These are phyloP conservation scores for Apodemus agrarius DNA, from an alignment of 2,797 vertebrate genomes.

Conservation along the genomic window DNA sequence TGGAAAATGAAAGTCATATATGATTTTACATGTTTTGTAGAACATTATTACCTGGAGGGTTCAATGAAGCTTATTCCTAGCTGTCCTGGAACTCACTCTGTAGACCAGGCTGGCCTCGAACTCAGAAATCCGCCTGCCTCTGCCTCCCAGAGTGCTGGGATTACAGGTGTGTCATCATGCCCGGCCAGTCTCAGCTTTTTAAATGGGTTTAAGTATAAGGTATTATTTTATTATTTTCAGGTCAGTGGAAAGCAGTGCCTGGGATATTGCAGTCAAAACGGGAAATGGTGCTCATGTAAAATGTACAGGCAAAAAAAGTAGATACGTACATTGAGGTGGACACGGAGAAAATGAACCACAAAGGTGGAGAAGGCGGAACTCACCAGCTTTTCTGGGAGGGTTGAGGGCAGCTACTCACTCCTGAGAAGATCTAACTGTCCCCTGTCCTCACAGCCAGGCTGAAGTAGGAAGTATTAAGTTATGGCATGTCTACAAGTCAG, in stretches of 20 bases:
- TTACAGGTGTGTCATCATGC: too few relatives aligned
- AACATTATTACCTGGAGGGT: background rate
- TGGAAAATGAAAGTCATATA: background rate
- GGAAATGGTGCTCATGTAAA: background rate
- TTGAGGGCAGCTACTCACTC: background rate
- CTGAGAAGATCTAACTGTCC: background rate
- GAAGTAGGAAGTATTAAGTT: background rate
- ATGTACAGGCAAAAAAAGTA: background rate
- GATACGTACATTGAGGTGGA: background rate
- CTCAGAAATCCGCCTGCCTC: too few relatives aligned
- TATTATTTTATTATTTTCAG: slow-evolving; percentile 49
- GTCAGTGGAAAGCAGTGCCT: background rate
- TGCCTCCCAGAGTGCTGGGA: too few relatives aligned
- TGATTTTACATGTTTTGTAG: background rate
- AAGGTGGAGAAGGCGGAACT: background rate
- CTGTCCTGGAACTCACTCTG: too few relatives aligned
- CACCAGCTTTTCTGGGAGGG: background rate
- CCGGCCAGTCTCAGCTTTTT: background rate
- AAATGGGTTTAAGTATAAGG: background rate
- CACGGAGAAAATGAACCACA: background rate
- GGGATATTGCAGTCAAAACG: background rate
- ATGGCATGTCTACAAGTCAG: background rate
- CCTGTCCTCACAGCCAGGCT: background rate
- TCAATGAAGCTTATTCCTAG: too few relatives aligned
- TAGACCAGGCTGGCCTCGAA: too few relatives aligned